Conservation (phyloP, 2,888 invertebrate species). For the Hirtodrosophila confusa region DNA sequence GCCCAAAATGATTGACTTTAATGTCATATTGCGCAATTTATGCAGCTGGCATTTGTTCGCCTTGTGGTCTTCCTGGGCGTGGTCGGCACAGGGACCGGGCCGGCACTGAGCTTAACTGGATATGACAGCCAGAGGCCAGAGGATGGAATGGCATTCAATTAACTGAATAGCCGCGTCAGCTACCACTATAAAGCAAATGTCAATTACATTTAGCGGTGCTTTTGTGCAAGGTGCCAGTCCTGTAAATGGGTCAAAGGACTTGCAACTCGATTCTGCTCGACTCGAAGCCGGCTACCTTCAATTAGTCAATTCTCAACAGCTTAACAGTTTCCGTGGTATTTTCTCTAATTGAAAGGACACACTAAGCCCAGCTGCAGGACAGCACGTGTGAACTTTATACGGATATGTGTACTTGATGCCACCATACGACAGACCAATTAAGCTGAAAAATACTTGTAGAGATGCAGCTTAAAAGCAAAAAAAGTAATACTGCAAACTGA, state of each 20-base stretch:
- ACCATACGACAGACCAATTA: too few species aligned
- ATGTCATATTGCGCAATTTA: conserved; percentile 64
- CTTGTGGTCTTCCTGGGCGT: neutral
- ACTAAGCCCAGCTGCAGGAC: conserved; percentile 2
- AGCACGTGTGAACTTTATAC: neutral
- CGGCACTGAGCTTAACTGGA: conserved; percentile 15
- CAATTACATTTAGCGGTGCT: conserved; percentile 49
- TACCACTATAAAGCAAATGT: conserved; percentile 47
- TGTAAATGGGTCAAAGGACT: conserved; percentile 39
- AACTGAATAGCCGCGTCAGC: conserved; percentile 49
- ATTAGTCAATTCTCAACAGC: conserved; percentile 21
- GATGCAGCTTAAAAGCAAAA: neutral
- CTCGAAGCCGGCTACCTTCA: conserved; percentile 3
- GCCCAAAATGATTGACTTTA: conserved; percentile 69
- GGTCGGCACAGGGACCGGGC: neutral
- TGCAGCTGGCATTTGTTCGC: conserved; percentile 8
- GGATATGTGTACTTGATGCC: too few species aligned
- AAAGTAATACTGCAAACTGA: too few species aligned
- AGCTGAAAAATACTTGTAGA: too few species aligned
- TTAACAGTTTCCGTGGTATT: conserved; percentile 8
- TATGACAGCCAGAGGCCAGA: conserved; percentile 7
- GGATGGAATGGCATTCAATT: conserved; percentile 60
- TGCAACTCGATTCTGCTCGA: neutral
- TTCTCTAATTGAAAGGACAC: conserved; percentile 16
- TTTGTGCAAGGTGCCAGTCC: conserved; percentile 35